These are phyloP conservation scores for Microtus montanus DNA, from an alignment of 2,113 vertebrate genomes.

Conservation along the genomic window DNA sequence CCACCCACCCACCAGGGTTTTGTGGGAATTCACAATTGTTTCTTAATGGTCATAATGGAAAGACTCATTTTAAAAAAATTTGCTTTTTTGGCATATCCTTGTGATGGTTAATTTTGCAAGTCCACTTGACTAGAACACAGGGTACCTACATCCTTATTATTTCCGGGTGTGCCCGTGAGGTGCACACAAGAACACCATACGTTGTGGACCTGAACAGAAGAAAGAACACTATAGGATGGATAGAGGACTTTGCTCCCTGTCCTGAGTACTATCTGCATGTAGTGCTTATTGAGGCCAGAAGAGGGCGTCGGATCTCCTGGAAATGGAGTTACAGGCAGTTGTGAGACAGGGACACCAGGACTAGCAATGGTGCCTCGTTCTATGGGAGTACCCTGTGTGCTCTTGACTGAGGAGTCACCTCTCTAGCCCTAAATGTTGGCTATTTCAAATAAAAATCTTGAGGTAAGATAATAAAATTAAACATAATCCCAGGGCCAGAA, in stretches of 20 bases:
- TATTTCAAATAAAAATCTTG: constrained; percentile 68
- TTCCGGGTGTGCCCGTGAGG: neutral
- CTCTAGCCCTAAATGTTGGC: constrained; percentile 40
- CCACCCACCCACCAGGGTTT: neutral
- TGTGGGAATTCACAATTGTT: neutral
- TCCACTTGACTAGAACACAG: neutral
- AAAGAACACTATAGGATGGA: neutral
- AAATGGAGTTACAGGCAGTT: neutral
- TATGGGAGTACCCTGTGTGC: neutral
- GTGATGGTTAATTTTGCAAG: neutral
- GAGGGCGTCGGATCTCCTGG: neutral
- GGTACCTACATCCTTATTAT: neutral
- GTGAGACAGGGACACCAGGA: too few species aligned
- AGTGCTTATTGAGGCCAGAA: neutral
- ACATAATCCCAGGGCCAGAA: neutral
- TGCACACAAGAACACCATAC: neutral
- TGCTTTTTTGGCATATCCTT: neutral
- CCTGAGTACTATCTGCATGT: neutral
- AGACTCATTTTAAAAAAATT: constrained; percentile 32
- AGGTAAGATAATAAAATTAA: constrained; percentile 60
- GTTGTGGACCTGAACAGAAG: neutral
- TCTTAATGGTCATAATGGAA: constrained; percentile 30
- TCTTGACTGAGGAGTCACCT: neutral
- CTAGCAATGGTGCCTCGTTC: too few species aligned
- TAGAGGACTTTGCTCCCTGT: neutral